Evolutionary conservation across 2,888 invertebrate species (phyloP), one percentile per base, ranked within the genome.

Genomic region (Himalopsyche japonica): DNA sequence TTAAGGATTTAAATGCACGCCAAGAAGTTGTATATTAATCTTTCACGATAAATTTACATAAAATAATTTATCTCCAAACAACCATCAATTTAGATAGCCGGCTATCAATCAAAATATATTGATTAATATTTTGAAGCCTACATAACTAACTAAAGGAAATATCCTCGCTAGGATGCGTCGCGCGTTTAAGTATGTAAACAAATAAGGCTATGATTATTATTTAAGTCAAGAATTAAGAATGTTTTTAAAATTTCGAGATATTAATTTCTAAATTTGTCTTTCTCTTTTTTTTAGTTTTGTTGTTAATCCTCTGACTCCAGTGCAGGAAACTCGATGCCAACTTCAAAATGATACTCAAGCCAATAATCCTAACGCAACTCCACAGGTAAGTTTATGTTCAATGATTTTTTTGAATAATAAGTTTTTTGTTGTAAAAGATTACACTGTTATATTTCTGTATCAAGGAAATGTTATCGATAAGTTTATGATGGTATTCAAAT

Each of bases 291-390:
- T 80, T 92, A 97, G 97, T 91, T 98, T 98, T 91, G 98, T 98
- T 57, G 93, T 97, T 86, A 98, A 98, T 90, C 98, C 98, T 10
- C 90, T 98, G 89, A 97, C 97, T 86, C 98, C 98, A 1, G 95
- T 97, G 83, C 98, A 98, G 91, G 97, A 98, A 90, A 98, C 98
- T 10, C 93, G 97, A 86, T 98, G 98, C 89, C 95, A 97, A 89
- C 93, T 98, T 88, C 98, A 98, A 91, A 98, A 98, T 91, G 98
- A 98, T 90, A 98, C 98, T 0, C 95, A 96, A 87, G 97, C 98
- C 80, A 96, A 96, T 89, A 97, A 98, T 90, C 98, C 98, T 0
- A 95, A 96, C 88, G 97, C 97, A 12, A 94, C 95, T 81, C 96
- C 98, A 1, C 95, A 95, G 92, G 92, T 92, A 90, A 81, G 32